Base-by-base conservation (phyloP, 2,888 invertebrate species). In the Rhogogaster chlorosoma region DNA sequence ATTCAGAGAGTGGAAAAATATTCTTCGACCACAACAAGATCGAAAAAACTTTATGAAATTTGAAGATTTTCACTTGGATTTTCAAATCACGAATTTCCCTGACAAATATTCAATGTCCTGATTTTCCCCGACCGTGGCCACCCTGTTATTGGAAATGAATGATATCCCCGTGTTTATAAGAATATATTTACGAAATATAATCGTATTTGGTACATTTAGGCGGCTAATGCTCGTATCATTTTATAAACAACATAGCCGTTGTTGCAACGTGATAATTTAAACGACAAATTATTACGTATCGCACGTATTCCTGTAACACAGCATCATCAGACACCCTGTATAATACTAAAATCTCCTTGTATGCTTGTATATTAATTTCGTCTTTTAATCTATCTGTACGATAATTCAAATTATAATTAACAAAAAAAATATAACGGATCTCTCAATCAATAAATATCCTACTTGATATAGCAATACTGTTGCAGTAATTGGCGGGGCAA, bases 181-280 rank as follows among this genome's bases (percentile, higher is more conserved):
- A 71, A 71, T 71, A 71, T 71, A 71, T 71, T 71, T 71, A 38
- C 71, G 7, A 36, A 38, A 38, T 32, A 71, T 36, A 42, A 71
- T 71, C 38, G 22, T 4, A 71, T 38, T 71, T 4, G 42, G n/a
- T 42, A 71, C 42, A 71, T 71, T 2, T 42, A 22, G 38, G 38
- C 32, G 36, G 36, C 36, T 36, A 9, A 18, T n/a, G 71, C 53
- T 38, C 22, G 12, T 12, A 32, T 71, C 38, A 38, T n/a, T 71
- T 38, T n/a, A 71, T 38, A 71, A 53, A 53, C 22, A 71, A 10
- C 10, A 71, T 38, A 71, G 71, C 71, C 36, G n/a, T 18, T n/a
- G 10, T 42, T 38, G 38, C 3, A 29, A 67, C 67, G 26, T 18
- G 29, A 15, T 32, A 32, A 67, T 67, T 26, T 53, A 67, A 15